Base-by-base conservation (phyloP, 2,888 invertebrate species). In the Monochamus alternatus region DNA sequence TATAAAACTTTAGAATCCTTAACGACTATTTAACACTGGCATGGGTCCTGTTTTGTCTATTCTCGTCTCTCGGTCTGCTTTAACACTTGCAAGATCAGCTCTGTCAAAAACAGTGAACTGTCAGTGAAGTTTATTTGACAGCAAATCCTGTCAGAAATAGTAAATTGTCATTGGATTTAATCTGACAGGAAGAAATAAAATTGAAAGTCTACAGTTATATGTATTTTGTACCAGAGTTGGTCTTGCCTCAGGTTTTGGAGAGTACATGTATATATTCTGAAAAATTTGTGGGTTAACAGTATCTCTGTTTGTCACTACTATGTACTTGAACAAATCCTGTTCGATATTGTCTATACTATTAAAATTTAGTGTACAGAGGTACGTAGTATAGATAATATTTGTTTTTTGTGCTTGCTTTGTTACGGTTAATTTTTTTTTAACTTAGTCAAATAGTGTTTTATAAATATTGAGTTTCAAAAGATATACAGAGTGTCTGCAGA, bases 1-100 rank as follows among this genome's bases (percentile, higher is more conserved):
- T 84, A 84, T 83, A 80, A 80, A 83, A 81, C 84, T 84, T 84
- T 83, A 80, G 79, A 83, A 81, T 84, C 82, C 76, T 80, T 78
- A 74, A 52, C 38, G 14, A 64, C 63, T 65, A 72, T 52, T 58
- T 64, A 55, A 59, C 55, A 43, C 14, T 64, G 14, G 72, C 55
- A 43, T 65, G 2, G 51, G 58, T 60, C 22, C 63, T 65, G 31
- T 58, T 55, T 66, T 73, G 51, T 62, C 51, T 55, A n/a, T 65
- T 58, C 22, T 55, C 9, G 60, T 60, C 60, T 44, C 44, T 60
- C 44, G 31, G 60, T 31, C 2, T 47, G 8, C 14, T 64, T 5
- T 62, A 14, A 7, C 43, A 58, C 31, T 30, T 59, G 44, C 60
- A 22, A 62, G 69, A 60, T 47, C 55, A 55, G 55, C 52, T 66